Base-by-base conservation (phyloP, 2,113 vertebrate genomes). In the Acanthisitta chloris region DNA sequence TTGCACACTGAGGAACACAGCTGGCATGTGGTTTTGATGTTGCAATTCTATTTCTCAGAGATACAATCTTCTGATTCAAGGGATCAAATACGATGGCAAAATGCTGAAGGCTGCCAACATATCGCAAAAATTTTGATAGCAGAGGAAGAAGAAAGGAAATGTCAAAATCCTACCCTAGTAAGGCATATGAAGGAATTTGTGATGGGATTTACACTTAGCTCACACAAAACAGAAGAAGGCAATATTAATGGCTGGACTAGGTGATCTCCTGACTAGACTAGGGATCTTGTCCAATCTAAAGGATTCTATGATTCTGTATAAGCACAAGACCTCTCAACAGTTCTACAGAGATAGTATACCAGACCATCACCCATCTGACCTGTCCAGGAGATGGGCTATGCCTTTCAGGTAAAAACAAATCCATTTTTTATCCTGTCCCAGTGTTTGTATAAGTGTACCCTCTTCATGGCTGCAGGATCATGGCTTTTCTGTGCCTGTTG, bases 81-180 rank as follows among this genome's bases (percentile, higher is more conserved):
- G 16, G 14, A 72, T 25, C 0, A 0, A 26, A 65, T 24, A 19
- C 0, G 2, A 57, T 10, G 40, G 24, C 10, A 23, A 58, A 58
- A 28, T 43, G 52, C 25, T 66, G 61, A 79, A 79, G 7, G 33
- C 6, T 13, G 1, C 7, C 4, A 8, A 33, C 8, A 12, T 25
- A 26, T 12, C 62, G 58, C 3, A 2, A 36, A 61, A 55, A 25
- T 3, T 6, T 24, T 61, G 33, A n/a, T 2, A 78, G 8, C 23
- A 54, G 40, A 51, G n/a, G 66, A 73, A 91, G 11, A 55, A 67
- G 28, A 85, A 86, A 66, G 21, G 25, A 52, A 81, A 83, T 24
- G 26, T 31, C 43, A 77, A 64, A 17, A 36, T 49, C 23, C 51
- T 52, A 10, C 31, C n/a, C n/a, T 4, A 45, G 18, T 36, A 79